Conservation (phyloP, 30 jellyfish, hydroid and myxozoan genomes). For the Sanderia malayensis region DNA sequence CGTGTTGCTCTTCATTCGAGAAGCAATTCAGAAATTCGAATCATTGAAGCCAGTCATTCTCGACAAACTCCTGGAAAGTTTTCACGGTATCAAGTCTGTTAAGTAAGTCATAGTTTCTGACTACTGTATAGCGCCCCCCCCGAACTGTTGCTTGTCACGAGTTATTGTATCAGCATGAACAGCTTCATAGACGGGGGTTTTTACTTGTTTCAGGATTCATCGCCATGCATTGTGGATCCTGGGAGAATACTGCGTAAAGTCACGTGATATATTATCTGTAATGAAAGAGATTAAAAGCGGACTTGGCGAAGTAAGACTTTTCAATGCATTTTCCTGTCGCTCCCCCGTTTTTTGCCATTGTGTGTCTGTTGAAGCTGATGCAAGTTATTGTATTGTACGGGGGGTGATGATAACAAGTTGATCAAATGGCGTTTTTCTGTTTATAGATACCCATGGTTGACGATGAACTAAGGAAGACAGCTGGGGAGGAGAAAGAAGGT, state of each 20-base stretch:
- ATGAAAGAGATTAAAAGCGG: conserved; percentile 88
- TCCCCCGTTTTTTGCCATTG: no score
- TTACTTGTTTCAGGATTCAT: conserved; percentile 49
- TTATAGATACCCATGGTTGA: conserved; percentile 85
- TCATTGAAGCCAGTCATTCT: conserved; percentile 75
- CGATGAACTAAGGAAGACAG: conserved; percentile 80
- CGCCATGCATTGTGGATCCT: conserved; percentile 96
- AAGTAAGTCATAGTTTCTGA: no score
- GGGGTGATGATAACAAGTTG: no score
- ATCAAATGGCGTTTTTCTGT: neutral
- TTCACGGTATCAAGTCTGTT: conserved; percentile 75
- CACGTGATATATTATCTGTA: conserved; percentile 75
- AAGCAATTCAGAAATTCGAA: conserved; percentile 86
- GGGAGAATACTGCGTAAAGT: conserved; percentile 84
- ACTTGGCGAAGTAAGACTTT: conserved; percentile 67
- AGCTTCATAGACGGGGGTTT: no score
- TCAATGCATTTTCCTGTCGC: no score
- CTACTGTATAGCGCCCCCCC: no score
- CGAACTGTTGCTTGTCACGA: no score
- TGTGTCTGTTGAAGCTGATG: no score
- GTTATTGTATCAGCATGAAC: no score
- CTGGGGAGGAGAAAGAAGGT: conserved; percentile 84
- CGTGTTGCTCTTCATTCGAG: conserved; percentile 87
- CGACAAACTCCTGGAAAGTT: conserved; percentile 88
- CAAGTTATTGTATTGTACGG: no score